These are phyloP conservation scores for Rhopalosiphum nymphaeae DNA, from an alignment of 2,888 invertebrate genomes.

Conservation along the genomic window DNA sequence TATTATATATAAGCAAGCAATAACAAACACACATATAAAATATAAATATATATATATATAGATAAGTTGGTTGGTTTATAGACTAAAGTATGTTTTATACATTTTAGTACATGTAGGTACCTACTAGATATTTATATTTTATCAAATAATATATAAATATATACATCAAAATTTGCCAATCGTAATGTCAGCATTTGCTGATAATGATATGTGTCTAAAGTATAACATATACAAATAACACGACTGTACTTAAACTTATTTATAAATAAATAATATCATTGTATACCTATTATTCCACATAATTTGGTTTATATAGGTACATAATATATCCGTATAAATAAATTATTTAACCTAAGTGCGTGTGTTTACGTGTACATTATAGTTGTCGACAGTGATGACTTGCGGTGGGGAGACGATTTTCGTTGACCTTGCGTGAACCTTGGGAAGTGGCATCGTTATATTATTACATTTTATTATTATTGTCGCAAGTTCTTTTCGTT, in stretches of 20 bases:
- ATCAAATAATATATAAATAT: neutral
- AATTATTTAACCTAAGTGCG: neutral
- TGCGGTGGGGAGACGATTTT: slow-evolving; percentile 49
- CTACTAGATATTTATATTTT: neutral
- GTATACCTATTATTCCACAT: neutral
- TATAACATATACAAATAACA: neutral
- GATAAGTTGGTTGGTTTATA: neutral
- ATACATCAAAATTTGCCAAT: neutral
- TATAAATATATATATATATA: neutral
- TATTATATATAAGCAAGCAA: neutral
- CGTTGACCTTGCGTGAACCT: slow-evolving; percentile 50
- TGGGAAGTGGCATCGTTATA: slow-evolving; percentile 38
- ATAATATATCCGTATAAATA: neutral
- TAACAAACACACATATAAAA: neutral
- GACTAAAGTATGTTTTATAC: neutral
- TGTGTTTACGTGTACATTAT: neutral
- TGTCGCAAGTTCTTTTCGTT: slow-evolving; percentile 14
- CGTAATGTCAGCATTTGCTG: neutral
- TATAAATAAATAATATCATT: neutral
- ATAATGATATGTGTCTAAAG: neutral
- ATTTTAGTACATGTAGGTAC: neutral
- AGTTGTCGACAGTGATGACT: neutral
- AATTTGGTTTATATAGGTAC: neutral
- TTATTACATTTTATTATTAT: slow-evolving; percentile 49
- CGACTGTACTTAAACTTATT: neutral